Conservation (phyloP, 2,113 vertebrate species). For the Opisthocomus hoazin region DNA sequence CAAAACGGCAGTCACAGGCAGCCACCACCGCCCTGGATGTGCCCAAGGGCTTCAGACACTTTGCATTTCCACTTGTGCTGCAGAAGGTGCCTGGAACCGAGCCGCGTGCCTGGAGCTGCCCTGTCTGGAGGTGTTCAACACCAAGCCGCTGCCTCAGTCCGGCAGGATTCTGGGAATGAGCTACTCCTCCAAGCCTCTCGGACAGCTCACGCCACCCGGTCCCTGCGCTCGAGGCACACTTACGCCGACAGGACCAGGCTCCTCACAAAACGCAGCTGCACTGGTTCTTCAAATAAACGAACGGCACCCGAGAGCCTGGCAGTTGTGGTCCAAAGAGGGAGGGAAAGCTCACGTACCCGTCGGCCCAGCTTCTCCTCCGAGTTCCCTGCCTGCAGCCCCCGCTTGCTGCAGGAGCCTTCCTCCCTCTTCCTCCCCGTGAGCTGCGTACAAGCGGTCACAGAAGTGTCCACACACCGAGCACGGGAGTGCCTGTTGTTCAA, state of each 20-base stretch:
- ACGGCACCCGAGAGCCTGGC: background rate
- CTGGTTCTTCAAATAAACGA: background rate
- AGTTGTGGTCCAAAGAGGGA: background rate
- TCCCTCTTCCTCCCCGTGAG: too few relatives aligned
- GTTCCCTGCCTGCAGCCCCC: background rate
- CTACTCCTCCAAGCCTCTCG: background rate
- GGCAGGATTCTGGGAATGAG: background rate
- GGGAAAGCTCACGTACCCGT: background rate
- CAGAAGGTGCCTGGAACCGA: background rate
- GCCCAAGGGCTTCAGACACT: background rate
- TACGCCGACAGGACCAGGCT: background rate
- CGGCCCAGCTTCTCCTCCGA: background rate
- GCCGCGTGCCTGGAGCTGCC: background rate
- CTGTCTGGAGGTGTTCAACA: background rate
- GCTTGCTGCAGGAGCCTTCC: fast-evolving
- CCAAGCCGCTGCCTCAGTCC: background rate
- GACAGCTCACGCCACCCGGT: background rate
- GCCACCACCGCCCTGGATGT: background rate
- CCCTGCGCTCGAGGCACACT: background rate
- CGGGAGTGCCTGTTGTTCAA: background rate
- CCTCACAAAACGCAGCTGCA: background rate
- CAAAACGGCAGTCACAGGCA: background rate
- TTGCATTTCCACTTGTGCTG: background rate
- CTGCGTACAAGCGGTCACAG: fast-evolving
- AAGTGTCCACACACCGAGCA: background rate